These are phyloP conservation scores for Antigone vipio DNA, from an alignment of 2,113 vertebrate genomes.

Conservation along the genomic window DNA sequence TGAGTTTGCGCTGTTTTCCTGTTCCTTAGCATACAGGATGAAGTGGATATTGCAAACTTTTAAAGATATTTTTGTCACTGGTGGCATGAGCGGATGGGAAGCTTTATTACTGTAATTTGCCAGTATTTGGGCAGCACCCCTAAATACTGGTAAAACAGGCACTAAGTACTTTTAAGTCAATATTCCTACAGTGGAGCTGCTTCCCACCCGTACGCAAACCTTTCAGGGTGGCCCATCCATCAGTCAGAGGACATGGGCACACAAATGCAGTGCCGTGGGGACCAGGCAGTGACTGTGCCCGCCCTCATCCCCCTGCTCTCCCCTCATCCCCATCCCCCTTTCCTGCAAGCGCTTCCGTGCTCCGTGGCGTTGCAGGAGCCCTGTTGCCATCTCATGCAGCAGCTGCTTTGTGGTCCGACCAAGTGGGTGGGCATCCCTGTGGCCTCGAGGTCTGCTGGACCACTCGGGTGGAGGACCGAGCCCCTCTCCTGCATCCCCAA, in stretches of 20 bases:
- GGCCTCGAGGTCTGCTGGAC: not conserved
- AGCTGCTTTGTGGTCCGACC: not conserved
- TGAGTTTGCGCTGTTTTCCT: not conserved
- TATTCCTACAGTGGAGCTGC: not conserved
- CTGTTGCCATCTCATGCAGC: not conserved
- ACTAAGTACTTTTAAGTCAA: not conserved
- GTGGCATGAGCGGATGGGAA: not conserved
- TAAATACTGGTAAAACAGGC: not conserved
- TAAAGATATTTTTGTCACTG: not conserved
- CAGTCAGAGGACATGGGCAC: not conserved
- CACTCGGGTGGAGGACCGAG: fast-evolving
- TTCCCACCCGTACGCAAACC: not conserved
- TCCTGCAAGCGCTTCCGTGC: not conserved
- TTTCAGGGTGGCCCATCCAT: not conserved
- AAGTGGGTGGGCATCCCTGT: not conserved
- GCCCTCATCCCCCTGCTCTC: not conserved
- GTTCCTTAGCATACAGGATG: not conserved
- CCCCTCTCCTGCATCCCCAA: not conserved
- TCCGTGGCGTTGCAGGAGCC: not conserved
- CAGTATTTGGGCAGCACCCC: not conserved
- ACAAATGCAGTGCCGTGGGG: fast-evolving
- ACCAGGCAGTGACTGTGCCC: not conserved
- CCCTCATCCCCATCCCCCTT: not conserved
- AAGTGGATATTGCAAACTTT: not conserved
- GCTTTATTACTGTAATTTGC: not conserved